Conservation (phyloP, 2,888 invertebrate genomes). For the Oscheius onirici region DNA sequence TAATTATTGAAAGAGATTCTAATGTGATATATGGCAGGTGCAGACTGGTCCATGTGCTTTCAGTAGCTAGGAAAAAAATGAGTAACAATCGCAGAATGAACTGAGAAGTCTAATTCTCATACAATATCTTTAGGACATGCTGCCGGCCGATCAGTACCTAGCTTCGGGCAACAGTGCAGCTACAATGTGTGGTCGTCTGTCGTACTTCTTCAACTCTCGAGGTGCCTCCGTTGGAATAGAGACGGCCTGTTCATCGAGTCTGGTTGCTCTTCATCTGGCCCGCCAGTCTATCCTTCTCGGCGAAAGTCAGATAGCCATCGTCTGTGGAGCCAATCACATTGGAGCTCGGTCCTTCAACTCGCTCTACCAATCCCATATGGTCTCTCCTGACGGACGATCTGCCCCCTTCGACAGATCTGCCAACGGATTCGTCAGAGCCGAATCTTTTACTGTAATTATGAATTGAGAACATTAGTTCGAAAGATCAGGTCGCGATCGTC, state of each 20-base stretch:
- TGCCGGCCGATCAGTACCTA: conserved; percentile 54
- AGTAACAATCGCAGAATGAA: too few relatives aligned
- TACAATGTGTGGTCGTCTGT: conserved; percentile 74
- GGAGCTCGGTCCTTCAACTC: conserved; percentile 54
- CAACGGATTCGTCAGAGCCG: conserved; percentile 71
- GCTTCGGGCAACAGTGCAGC: conserved; percentile 51
- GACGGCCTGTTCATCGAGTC: conserved; percentile 70
- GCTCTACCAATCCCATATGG: conserved; percentile 65
- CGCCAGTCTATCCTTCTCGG: conserved; percentile 81
- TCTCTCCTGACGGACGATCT: conserved; percentile 63
- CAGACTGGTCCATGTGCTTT: too few relatives aligned
- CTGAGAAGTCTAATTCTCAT: too few relatives aligned
- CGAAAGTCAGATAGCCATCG: conserved; percentile 78
- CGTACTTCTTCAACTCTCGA: conserved; percentile 63
- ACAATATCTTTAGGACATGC: conserved; percentile 29
- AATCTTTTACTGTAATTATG: conserved; percentile 61
- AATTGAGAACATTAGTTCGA: background rate
- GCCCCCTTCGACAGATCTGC: conserved; percentile 70
- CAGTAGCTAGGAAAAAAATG: too few relatives aligned
- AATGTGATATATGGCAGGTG: too few relatives aligned
- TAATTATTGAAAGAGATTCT: too few relatives aligned
- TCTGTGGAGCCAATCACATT: conserved; percentile 66
- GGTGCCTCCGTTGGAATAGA: conserved; percentile 69
- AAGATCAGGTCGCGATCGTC: conserved; percentile 54
- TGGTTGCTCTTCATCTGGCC: conserved; percentile 58